Base-by-base conservation (phyloP, 2,888 invertebrate genomes). In the Apodemia zela region DNA sequence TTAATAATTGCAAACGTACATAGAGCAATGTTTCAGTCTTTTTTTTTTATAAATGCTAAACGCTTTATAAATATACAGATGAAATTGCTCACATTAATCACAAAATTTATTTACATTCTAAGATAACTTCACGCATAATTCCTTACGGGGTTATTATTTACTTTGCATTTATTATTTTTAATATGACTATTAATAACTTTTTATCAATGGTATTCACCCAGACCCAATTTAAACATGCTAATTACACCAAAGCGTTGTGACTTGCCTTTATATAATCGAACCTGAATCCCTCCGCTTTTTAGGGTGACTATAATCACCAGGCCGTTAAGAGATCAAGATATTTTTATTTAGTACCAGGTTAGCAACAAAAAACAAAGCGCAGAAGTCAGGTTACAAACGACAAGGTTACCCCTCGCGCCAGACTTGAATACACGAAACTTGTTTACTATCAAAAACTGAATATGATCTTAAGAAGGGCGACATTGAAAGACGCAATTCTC, bases 381-480 rank as follows among this genome's bases (percentile, higher is more conserved):
- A 74, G 73, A 77, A 77, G 72, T 68, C 70, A 73, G 71, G 73
- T 72, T 66, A 79, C 74, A 80, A 76, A 73, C 67, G n/a, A 73
- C 80, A 78, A 79, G 81, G 80, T 75, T 75, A 72, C 78, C 82
- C 84, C 80, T 79, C 70, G 77, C 76, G 76, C 74, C 70, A 71
- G 72, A 76, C 70, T 73, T 75, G 71, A 76, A 69, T 73, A 69
- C 67, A 65, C 73, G 68, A 80, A 88, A 90, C 89, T 83, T 83
- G 89, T 89, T 88, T 84, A 82, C 78, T 80, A 75, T 82, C 80
- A 84, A 82, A 82, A 80, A 81, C 76, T 79, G 75, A 78, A 85
- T 79, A 75, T 84, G 80, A 87, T 88, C 87, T 85, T 75, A 77
- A 84, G 82, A 85, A 85, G 82, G 82, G 83, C 75, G 77, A 77